Evolutionary conservation across 2,113 vertebrate genomes (phyloP).

Genomic region (Recurvirostra avosetta): DNA sequence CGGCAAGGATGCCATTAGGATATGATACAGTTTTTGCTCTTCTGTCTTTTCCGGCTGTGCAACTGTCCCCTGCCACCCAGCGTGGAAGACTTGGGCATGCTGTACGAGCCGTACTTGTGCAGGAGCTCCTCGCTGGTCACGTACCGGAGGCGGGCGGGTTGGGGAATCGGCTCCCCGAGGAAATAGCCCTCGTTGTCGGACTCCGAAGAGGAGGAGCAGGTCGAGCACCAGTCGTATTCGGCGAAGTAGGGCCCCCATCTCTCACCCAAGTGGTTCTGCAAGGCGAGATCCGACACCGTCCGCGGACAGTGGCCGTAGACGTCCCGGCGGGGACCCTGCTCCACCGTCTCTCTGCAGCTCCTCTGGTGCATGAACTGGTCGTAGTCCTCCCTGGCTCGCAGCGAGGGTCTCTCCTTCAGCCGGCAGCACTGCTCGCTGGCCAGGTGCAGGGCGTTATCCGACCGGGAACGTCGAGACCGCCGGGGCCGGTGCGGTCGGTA

Average conservation of each 20-base stretch:
- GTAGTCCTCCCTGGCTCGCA: slow-evolving; percentile 87
- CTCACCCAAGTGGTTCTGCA: slow-evolving; percentile 89
- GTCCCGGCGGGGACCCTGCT: slow-evolving; percentile 79
- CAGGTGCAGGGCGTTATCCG: slow-evolving; percentile 93
- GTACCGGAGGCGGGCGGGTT: slow-evolving; percentile 88
- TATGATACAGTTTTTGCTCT: slow-evolving; percentile 99
- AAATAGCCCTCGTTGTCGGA: slow-evolving; percentile 98
- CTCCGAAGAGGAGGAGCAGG: slow-evolving; percentile 96
- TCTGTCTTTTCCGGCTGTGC: slow-evolving; percentile 91
- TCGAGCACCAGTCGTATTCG: slow-evolving; percentile 96
- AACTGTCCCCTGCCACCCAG: slow-evolving; percentile 85
- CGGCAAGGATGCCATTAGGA: slow-evolving; percentile 77
- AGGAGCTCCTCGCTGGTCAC: slow-evolving; percentile 93
- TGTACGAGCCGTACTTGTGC: slow-evolving; percentile 88
- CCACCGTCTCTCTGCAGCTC: slow-evolving; percentile 80
- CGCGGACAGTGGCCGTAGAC: slow-evolving; percentile 88
- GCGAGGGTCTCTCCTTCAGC: slow-evolving; percentile 81
- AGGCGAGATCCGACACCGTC: slow-evolving; percentile 92
- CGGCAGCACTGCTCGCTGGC: slow-evolving; percentile 82
- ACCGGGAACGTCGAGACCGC: slow-evolving; percentile 89
- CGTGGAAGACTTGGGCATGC: slow-evolving; percentile 82
- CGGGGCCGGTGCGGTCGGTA: slow-evolving; percentile 83
- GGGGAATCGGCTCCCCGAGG: slow-evolving; percentile 93
- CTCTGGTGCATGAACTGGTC: slow-evolving; percentile 86
- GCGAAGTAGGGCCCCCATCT: slow-evolving; percentile 86